These are phyloP conservation scores for Bradypodion pumilum DNA, from an alignment of 2,797 vertebrate species.

Conservation along the genomic window DNA sequence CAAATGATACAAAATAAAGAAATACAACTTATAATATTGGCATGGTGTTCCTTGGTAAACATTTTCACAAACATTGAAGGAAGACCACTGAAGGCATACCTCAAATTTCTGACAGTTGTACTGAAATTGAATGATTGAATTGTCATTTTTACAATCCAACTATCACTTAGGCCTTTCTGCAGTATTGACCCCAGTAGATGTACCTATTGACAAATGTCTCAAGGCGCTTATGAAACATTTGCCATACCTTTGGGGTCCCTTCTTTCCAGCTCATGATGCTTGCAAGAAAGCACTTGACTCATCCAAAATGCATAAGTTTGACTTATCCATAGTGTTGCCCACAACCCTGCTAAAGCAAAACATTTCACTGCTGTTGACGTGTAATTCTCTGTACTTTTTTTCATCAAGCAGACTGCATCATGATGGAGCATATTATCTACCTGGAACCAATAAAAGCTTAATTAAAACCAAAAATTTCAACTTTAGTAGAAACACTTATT, in stretches of 20 bases:
- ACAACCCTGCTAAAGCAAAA: constrained; percentile 3
- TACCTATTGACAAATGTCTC: background rate
- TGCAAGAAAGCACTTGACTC: background rate
- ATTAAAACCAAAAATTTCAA: constrained; percentile 37
- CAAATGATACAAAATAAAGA: no score
- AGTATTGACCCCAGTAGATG: background rate
- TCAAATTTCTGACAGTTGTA: no score
- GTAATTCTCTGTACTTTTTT: constrained; percentile 14
- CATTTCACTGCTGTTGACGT: background rate
- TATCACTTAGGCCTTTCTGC: background rate
- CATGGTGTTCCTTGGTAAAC: no score
- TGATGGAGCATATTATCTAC: constrained; percentile 24
- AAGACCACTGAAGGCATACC: no score
- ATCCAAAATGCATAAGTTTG: constrained; percentile 5
- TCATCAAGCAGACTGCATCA: constrained; percentile 13
- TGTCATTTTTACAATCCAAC: no score
- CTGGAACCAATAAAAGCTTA: constrained; percentile 34
- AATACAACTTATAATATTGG: no score
- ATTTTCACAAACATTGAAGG: no score
- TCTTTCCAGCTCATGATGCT: background rate
- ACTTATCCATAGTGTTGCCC: background rate
- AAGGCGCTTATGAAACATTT: background rate
- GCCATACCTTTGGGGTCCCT: background rate
- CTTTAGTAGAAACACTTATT: constrained; percentile 28
- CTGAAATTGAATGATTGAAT: no score